These are phyloP conservation scores for Anneissia japonica DNA, from an alignment of 35 echinoderm and acorn worm genomes.

Conservation along the genomic window DNA sequence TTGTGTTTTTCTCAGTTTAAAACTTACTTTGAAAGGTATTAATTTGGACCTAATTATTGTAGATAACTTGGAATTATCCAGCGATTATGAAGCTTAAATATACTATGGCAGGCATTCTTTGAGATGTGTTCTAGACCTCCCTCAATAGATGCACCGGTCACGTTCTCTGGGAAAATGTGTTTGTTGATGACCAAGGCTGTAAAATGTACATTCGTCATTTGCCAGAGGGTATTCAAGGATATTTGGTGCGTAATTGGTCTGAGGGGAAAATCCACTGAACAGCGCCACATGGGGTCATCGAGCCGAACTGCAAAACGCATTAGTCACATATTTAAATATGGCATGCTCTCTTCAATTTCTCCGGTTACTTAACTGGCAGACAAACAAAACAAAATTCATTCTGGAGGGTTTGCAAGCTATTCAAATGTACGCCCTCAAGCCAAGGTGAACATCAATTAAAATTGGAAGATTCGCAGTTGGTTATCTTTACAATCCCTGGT, in stretches of 20 bases:
- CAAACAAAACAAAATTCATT: neutral
- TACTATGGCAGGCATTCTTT: neutral
- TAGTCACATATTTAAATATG: slow-evolving; percentile 2
- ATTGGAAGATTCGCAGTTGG: neutral
- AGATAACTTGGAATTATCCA: too few species aligned
- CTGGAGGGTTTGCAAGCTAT: neutral
- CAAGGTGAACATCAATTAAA: slow-evolving; percentile 1
- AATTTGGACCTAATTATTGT: too few species aligned
- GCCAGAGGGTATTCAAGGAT: neutral
- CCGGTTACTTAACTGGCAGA: neutral
- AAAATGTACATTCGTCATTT: neutral
- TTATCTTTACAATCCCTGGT: neutral
- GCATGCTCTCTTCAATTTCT: neutral
- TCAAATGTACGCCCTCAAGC: neutral
- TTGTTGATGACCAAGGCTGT: neutral
- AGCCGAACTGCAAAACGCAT: neutral
- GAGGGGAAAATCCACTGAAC: neutral
- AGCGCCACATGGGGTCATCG: neutral
- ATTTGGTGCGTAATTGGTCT: neutral
- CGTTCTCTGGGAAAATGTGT: neutral
- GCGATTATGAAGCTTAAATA: neutral
- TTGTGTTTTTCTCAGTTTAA: too few species aligned
- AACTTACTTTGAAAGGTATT: too few species aligned
- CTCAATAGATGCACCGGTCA: neutral
- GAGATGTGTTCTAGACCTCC: neutral